Conservation (phyloP, 2,797 vertebrate species). For the Phoxinus dragarum region DNA sequence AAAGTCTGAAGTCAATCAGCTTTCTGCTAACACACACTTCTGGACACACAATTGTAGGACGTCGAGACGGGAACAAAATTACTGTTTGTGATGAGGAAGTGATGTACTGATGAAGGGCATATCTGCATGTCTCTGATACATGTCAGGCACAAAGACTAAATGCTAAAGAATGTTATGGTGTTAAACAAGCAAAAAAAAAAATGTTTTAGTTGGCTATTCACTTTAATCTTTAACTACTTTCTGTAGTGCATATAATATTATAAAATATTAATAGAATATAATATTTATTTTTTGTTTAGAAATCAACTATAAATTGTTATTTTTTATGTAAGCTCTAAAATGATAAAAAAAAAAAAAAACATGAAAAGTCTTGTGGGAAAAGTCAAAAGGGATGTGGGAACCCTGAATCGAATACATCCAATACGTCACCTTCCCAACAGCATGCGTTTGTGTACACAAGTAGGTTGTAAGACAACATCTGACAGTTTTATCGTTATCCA, state of each 20-base stretch:
- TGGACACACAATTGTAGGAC: constrained; percentile 67
- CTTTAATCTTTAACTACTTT: neutral
- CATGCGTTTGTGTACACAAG: constrained; percentile 8
- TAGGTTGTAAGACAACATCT: constrained; percentile 24
- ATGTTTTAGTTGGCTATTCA: neutral
- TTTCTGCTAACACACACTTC: constrained; percentile 74
- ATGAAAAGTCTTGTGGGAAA: neutral
- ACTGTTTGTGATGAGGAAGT: constrained; percentile 28
- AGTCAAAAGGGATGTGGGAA: neutral
- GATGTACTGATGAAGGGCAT: neutral
- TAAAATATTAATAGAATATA: neutral
- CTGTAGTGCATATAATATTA: neutral
- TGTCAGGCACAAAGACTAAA: neutral
- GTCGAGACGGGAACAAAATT: constrained; percentile 51
- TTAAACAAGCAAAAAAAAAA: neutral
- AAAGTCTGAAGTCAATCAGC: constrained; percentile 81
- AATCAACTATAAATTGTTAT: neutral
- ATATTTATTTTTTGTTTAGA: neutral
- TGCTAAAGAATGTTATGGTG: neutral
- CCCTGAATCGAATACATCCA: neutral
- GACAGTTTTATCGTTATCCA: constrained; percentile 35
- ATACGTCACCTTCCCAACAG: neutral
- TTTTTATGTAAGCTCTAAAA: neutral
- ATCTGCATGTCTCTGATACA: neutral
- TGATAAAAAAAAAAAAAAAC: neutral